Evolutionary conservation across 2,888 invertebrate genomes (phyloP), one percentile per base, ranked within the genome.

Genomic region (Palloptera scutellata): DNA sequence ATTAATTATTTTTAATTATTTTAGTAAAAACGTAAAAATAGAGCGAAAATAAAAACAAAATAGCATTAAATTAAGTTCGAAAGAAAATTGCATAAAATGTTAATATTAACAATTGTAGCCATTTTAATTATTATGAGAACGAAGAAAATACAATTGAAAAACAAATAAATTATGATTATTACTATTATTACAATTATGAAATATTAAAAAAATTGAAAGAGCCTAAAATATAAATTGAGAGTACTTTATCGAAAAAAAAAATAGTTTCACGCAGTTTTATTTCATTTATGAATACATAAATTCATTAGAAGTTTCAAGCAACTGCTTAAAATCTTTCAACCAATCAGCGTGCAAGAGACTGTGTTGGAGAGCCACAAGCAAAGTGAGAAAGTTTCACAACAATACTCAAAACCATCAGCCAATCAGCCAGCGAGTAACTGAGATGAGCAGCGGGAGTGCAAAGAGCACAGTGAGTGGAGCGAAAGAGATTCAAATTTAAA

Each of bases 1-100:
- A 77, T 71, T 74, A 77, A 77, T 70, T 74, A 76, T 76, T 70
- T 63, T 67, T 60, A 71, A 69, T 71, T 70, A 70, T 71, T 72
- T 68, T 68, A 70, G 67, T 70, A 68, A 68, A 70, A 53, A 59
- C 71, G 64, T 71, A 62, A 69, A 68, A 41, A 63, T 53, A 40
- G 30, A 55, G 69, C 64, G 61, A 64, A 70, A 63, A 65, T 63
- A 66, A 55, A 68, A 58, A 68, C 48, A 70, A 71, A 74, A 58
- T 66, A 60, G 65, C 66, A 73, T 71, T 68, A 66, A 67, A 68
- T 68, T 67, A 65, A 69, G 64, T 68, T 68, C 20, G 66, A 69
- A 64, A 57, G 54, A 71, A 69, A 71, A 67, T 69, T 69, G 69
- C 67, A 71, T 69, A 71, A 71, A 69, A 67, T 67, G 67, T 30